Evolutionary conservation across 1,140 invertebrate species (phyloP), one percentile per base, ranked within the genome.

Genomic region (Chironomus striatipennis): DNA sequence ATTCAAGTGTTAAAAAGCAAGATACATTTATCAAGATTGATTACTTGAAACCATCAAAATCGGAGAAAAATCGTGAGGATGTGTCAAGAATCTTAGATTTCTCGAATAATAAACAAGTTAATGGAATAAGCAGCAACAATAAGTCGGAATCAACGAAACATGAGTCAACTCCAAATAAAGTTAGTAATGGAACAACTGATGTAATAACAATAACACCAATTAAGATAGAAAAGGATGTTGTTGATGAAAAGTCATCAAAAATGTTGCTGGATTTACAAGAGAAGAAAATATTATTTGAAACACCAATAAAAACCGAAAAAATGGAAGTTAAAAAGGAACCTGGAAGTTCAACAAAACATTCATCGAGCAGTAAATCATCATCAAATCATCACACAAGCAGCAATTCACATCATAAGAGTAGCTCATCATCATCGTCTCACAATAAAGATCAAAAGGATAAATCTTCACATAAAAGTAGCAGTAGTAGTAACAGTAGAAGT

Each of bases 401-500:
- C 42, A 73, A 34, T 34, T 34, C 24, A 34, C 24, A 34, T 5
- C 24, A 34, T 34, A 34, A 34, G 20, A 74, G 17, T 15, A 43
- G 43, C 24, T 43, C n/a, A 3, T 42, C 70, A 70, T 34, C 64
- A 10, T 75, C 74, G 8, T 21, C 20, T 34, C 24, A 34, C 24
- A 34, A 5, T 34, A 34, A 34, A 5, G 24, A 34, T 34, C n/a
- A n/a, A 17, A 20, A 34, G 9, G 7, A 17, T 1, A 42, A 73
- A 43, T 15, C 24, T 73, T 17, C 24, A n/a, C 73, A 74, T 43
- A 15, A 72, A n/a, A 64, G 42, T 21, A 78, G 76, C 20, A 79
- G 74, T 74, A 76, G 75, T 73, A 79, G 78, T 1, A 83, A 79
- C 9, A 83, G 83, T 12, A 78, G 81, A 73, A 83, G 83, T 10